Base-by-base conservation (phyloP, 1,140 invertebrate genomes). In the Vollenhovia emeryi region DNA sequence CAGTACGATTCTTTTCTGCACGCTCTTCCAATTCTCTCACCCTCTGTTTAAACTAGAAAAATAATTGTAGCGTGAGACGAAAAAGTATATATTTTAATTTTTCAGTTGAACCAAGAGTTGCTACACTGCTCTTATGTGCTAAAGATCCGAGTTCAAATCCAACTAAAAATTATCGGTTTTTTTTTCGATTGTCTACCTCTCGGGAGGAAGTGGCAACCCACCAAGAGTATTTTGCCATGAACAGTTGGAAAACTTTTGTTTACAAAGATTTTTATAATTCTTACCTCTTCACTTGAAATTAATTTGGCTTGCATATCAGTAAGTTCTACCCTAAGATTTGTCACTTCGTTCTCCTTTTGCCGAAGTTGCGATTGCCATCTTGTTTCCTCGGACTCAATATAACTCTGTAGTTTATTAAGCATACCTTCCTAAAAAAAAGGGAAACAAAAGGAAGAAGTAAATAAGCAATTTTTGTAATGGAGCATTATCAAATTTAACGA, bases 311-410 rank as follows among this genome's bases (percentile, higher is more conserved):
- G 82, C 75, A 94, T 79, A 75, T 92, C 91, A 48, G 93, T 91
- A 55, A 95, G 89, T 91, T 95, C 95, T 91, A 92, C 55, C 86
- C 95, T 96, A 85, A 97, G 94, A 79, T 94, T 93, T 90, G 96
- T 94, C 74, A 97, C 93, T 91, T 97, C 96, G 40, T 93, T 93
- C 90, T 97, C 96, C 89, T 96, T 96, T 64, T 95, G 95, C 48
- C 95, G 92, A 52, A 97, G 91, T 93, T 96, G 96, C 59, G 95
- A 94, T 85, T 96, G 95, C 97, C 97, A 98, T 87, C 96, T 95
- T 71, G 95, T 95, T 94, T 98, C 97, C 91, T 97, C 96, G 55
- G 95, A 92, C 90, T 97, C 96, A 87, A 97, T 96, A 92, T 97
- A 96, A 87, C 94, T 96, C 92, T 97, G 96, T 69, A 98, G 94